Evolutionary conservation across 2,888 invertebrate species (phyloP).

Genomic region (Zonitis immaculata): DNA sequence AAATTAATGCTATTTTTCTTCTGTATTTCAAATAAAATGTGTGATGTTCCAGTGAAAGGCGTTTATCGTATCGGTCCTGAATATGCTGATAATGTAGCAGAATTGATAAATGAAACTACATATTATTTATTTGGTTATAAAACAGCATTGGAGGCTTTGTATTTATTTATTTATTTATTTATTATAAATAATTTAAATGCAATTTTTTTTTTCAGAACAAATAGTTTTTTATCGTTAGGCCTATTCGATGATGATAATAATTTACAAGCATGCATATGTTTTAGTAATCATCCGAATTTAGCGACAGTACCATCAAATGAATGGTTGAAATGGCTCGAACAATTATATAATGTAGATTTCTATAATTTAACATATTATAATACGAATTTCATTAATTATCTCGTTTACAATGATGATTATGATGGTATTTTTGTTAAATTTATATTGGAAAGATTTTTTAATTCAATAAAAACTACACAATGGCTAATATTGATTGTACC

Average conservation of each 20-base stretch:
- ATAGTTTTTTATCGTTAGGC: conserved; percentile 51
- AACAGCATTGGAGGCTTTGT: conserved; percentile 21
- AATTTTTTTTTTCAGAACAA: conserved; percentile 55
- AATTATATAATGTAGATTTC: conserved; percentile 49
- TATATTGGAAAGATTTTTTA: conserved; percentile 51
- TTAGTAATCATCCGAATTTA: conserved; percentile 53
- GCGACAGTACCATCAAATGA: conserved; percentile 53
- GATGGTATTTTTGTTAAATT: conserved; percentile 41
- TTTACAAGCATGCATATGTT: conserved; percentile 44
- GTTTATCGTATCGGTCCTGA: conserved; percentile 14
- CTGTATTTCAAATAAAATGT: too few species aligned
- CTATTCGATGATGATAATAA: conserved; percentile 37
- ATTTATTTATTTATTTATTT: too few species aligned
- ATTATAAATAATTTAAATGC: too few species aligned
- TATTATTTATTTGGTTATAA: conserved; percentile 25
- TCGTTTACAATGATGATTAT: conserved; percentile 54
- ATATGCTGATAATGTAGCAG: conserved; percentile 16
- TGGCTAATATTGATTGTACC: conserved; percentile 54
- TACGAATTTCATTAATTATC: conserved; percentile 57
- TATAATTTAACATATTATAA: conserved; percentile 53
- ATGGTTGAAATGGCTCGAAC: conserved; percentile 58
- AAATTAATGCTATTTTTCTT: too few species aligned
- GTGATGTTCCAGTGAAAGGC: too few species aligned
- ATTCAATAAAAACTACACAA: conserved; percentile 50
- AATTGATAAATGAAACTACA: conserved; percentile 16